Evolutionary conservation across 2,888 invertebrate species (phyloP).

Genomic region (Matsumyia berberina): DNA sequence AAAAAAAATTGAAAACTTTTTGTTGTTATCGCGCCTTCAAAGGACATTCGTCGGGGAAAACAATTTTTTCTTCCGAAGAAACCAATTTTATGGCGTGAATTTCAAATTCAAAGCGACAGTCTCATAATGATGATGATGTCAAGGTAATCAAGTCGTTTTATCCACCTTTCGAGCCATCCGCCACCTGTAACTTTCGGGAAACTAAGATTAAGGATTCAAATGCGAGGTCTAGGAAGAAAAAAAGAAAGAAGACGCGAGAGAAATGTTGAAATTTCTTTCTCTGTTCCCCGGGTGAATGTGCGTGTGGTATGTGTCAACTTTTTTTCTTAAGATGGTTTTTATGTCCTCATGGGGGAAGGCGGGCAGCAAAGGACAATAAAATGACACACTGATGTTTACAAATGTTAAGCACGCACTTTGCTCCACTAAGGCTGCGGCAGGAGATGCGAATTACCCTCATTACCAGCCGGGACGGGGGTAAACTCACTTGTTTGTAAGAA

Average conservation of each 20-base stretch:
- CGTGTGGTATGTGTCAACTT: background rate
- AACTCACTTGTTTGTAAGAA: slow-evolving; percentile 49
- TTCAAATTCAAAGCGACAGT: slow-evolving; percentile 60
- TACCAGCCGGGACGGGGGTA: slow-evolving; percentile 41
- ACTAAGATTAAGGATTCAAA: slow-evolving; percentile 38
- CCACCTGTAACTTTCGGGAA: slow-evolving; percentile 66
- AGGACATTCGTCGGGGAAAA: background rate
- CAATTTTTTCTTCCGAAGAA: slow-evolving; percentile 1
- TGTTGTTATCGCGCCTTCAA: background rate
- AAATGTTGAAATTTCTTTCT: slow-evolving; percentile 44
- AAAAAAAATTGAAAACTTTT: slow-evolving; percentile 6
- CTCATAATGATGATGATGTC: slow-evolving; percentile 70
- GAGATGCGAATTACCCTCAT: slow-evolving; percentile 62
- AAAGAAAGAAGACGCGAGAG: slow-evolving; percentile 40
- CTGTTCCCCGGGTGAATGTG: background rate
- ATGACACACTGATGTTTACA: slow-evolving; percentile 71
- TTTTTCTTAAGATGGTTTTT: slow-evolving; percentile 45
- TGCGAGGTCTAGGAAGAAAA: background rate
- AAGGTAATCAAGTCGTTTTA: slow-evolving; percentile 66
- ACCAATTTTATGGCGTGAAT: slow-evolving; percentile 27
- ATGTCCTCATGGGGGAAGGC: slow-evolving; percentile 3
- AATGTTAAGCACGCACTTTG: slow-evolving; percentile 74
- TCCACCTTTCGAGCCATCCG: slow-evolving; percentile 47
- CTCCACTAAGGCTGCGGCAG: slow-evolving; percentile 21
- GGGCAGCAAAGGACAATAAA: slow-evolving; percentile 49